Conservation (phyloP, 2,888 invertebrate species). For the Pedicia rivosa region DNA sequence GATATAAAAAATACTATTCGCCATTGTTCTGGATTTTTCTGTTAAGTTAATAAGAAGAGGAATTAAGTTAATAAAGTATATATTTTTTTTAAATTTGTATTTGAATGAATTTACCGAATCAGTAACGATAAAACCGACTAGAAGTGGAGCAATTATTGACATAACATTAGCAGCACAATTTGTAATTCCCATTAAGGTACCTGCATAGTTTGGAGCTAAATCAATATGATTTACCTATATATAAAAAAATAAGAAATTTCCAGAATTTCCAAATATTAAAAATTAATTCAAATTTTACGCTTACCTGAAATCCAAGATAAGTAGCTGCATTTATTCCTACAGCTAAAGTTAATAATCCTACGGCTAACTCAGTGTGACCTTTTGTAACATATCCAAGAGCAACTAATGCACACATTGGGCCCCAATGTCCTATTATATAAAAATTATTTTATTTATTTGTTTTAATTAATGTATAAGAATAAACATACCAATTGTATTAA, state of each 20-base stretch:
- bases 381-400: constrained; percentile 37
- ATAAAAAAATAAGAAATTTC: too few species aligned
- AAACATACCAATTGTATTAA: constrained; percentile 36
- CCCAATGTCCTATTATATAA: constrained; percentile 37
- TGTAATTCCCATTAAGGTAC: constrained; percentile 71
- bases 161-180: constrained; percentile 64
- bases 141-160: constrained; percentile 61
- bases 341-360: constrained; percentile 48
- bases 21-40: constrained; percentile 53
- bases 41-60: constrained; percentile 18
- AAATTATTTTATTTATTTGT: too few species aligned
- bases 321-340: constrained; percentile 61
- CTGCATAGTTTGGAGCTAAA: constrained; percentile 68
- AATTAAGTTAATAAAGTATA: constrained; percentile 5
- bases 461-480: too few species aligned
- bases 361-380: constrained; percentile 33
- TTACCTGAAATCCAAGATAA: constrained; percentile 61
- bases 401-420: constrained; percentile 51
- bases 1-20: constrained; percentile 58
- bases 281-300: too few species aligned
- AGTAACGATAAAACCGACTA: constrained; percentile 50
- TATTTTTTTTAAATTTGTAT: constrained; percentile 19
- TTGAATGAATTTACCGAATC: constrained; percentile 41
- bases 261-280: too few species aligned
- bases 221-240: constrained; percentile 73